Conservation (phyloP, 1,140 invertebrate genomes). For the Neotoxoptera formosana region DNA sequence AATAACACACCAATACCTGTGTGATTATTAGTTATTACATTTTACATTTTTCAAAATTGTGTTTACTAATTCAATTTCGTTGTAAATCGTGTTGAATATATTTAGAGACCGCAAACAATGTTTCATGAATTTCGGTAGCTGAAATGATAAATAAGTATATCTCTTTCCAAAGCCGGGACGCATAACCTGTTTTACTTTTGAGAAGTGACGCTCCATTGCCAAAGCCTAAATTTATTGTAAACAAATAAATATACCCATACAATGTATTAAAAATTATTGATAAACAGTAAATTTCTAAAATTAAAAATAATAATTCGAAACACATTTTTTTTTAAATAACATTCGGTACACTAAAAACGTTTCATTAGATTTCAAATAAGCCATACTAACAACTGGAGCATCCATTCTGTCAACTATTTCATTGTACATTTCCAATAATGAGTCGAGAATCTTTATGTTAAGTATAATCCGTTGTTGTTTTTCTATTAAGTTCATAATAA, state of each 20-base stretch:
- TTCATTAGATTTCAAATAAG: neutral
- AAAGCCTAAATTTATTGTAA: neutral
- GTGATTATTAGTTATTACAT: neutral
- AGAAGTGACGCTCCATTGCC: neutral
- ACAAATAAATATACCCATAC: neutral
- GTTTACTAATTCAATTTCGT: constrained; percentile 19
- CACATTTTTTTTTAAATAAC: neutral
- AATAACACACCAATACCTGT: neutral
- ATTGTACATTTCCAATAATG: neutral
- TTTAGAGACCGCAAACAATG: neutral
- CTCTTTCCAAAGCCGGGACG: neutral
- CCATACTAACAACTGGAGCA: neutral
- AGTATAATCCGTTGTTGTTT: neutral
- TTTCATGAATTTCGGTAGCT: neutral
- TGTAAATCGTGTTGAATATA: neutral
- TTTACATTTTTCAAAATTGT: neutral
- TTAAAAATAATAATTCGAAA: neutral
- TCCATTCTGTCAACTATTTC: neutral
- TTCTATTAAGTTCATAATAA: neutral
- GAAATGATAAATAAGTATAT: neutral
- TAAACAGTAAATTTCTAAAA: neutral
- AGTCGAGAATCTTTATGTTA: neutral
- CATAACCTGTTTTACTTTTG: neutral
- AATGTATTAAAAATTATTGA: neutral
- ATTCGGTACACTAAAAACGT: neutral